These are phyloP conservation scores for Astyanax mexicanus DNA, from an alignment of 2,797 vertebrate genomes.

Conservation along the genomic window DNA sequence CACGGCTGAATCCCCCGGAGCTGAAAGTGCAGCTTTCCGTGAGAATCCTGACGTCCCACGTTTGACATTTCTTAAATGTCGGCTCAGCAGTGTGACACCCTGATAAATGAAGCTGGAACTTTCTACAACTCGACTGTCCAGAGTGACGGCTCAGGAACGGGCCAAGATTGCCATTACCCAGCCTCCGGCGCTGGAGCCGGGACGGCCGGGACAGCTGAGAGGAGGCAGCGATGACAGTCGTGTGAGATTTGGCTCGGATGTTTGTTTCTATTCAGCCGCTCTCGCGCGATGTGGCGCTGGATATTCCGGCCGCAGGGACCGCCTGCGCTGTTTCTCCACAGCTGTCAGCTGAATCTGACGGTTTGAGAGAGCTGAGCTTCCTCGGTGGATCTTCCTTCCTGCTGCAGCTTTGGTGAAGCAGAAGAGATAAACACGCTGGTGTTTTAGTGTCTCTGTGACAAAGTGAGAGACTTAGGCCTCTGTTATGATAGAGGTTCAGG, in stretches of 20 bases:
- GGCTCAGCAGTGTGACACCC: constrained; percentile 15
- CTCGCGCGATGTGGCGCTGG: constrained; percentile 1
- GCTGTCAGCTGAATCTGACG: constrained; percentile 4
- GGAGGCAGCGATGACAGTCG: not conserved
- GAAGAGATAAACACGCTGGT: constrained; percentile 1
- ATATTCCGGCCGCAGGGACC: not conserved
- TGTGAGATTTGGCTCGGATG: constrained; percentile 13
- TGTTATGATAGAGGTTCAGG: not conserved
- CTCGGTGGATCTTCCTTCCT: constrained; percentile 1
- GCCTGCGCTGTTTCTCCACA: not conserved
- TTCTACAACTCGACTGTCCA: constrained; percentile 3
- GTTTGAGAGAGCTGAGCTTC: constrained; percentile 6
- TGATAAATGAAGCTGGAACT: constrained; percentile 18
- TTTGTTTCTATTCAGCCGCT: constrained; percentile 4
- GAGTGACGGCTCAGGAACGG: not conserved
- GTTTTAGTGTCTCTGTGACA: constrained; percentile 12
- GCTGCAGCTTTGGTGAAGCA: not conserved
- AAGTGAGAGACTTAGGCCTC: not conserved
- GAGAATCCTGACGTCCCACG: not conserved
- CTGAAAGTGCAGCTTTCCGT: not conserved
- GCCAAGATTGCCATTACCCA: constrained; percentile 24
- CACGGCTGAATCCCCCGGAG: not conserved
- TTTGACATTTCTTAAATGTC: constrained; percentile 31
- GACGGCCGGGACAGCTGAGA: not conserved
- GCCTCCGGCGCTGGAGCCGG: not conserved